phyloP scores from a whole-genome alignment of 1,140 invertebrate genomes.

The Philaenus spumarius region DNA sequence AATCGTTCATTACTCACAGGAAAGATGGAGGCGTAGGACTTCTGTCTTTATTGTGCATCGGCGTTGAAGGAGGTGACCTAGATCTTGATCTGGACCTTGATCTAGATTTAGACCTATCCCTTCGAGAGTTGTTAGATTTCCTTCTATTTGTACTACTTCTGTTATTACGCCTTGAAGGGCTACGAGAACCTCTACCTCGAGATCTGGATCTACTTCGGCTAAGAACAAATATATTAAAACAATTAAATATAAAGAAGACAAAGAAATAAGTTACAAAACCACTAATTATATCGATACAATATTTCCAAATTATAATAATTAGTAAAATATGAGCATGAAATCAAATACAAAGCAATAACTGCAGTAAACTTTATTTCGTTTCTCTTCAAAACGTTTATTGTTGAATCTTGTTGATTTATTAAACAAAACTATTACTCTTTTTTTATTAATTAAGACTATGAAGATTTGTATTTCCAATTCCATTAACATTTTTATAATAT shows the following conservation, averaged over 20 bases:
- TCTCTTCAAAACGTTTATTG: no score
- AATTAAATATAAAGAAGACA: constrained; percentile 2
- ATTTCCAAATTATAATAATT: no score
- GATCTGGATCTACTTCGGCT: constrained; percentile 33
- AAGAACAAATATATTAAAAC: constrained; percentile 12
- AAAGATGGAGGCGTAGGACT: constrained; percentile 77
- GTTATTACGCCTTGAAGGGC: constrained; percentile 31
- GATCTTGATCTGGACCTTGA: constrained; percentile 40
- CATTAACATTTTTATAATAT: no score
- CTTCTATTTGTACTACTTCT: constrained; percentile 26
- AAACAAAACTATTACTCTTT: no score
- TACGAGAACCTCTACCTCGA: constrained; percentile 27
- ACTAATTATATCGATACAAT: no score
- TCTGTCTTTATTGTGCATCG: constrained; percentile 43
- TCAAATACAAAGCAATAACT: no score
- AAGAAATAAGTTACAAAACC: no score
- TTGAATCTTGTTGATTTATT: no score
- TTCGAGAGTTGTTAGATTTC: background rate
- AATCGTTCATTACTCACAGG: constrained; percentile 55
- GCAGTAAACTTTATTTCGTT: no score
- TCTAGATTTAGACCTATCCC: constrained; percentile 35
- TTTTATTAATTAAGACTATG: no score
- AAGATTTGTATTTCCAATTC: no score
- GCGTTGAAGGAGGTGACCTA: constrained; percentile 35
- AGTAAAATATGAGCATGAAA: no score